Evolutionary conservation across 2,113 vertebrate species (phyloP).

Genomic region (Shinisaurus crocodilurus): DNA sequence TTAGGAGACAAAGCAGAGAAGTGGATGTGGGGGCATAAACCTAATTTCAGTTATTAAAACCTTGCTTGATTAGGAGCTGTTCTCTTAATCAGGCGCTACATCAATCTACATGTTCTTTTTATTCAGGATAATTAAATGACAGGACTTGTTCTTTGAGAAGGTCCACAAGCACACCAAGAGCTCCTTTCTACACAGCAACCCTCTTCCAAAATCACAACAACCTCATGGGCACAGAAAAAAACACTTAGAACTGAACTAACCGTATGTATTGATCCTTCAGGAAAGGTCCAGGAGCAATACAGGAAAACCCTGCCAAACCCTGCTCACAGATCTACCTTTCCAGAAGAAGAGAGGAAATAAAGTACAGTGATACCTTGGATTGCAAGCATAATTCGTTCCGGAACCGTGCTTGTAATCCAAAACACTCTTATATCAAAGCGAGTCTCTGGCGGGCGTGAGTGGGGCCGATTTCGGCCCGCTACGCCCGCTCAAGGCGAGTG

Average conservation of each 20-base stretch:
- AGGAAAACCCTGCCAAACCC: not conserved
- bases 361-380: too few species aligned
- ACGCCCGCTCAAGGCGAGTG: too few species aligned
- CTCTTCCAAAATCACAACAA: not conserved
- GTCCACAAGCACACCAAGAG: not conserved
- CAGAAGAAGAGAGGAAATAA: not conserved
- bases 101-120: not conserved
- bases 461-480: too few species aligned
- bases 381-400: too few species aligned
- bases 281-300: not conserved
- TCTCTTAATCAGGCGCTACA: not conserved
- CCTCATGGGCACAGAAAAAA: not conserved
- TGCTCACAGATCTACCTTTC: not conserved
- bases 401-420: too few species aligned
- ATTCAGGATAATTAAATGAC: not conserved
- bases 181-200: not conserved
- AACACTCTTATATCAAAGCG: too few species aligned
- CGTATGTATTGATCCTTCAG: not conserved
- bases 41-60: not conserved
- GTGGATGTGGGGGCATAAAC: not conserved
- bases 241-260: not conserved
- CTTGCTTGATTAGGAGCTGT: not conserved
- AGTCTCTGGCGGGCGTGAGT: too few species aligned
- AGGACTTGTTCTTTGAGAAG: not conserved
- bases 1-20: not conserved